Base-by-base conservation (phyloP, 1,140 invertebrate species). In the Zaprionus tsacasi region DNA sequence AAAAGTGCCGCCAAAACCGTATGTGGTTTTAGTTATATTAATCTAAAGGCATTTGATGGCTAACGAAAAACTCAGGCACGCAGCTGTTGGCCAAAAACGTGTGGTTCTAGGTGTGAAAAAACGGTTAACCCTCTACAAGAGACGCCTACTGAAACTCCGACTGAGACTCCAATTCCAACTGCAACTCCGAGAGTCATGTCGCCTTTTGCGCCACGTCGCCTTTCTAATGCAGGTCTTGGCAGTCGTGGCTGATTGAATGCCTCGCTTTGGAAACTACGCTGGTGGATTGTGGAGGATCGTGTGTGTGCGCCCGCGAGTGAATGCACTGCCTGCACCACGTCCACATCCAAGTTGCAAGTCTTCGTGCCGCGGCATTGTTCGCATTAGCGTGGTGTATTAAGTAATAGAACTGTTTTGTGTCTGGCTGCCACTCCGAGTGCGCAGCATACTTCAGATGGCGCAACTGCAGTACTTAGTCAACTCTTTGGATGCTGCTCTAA, bases 331-430 rank as follows among this genome's bases (percentile, higher is more conserved):
- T 38, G 38, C 25, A 21, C 35, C 45, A 30, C 40, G 25, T 57
- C 11, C 38, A 48, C 30, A 35, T 21, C 12, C 48, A 55, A 15
- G 35, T 35, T 13, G 48, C 71, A 50, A 75, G 65, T 79, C 70
- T 80, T 86, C 79, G 79, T 87, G 72, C 71, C 68, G 7, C 40
- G 82, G 65, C 76, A 79, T 88, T 88, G 83, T 83, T 87, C 80
- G 83, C 82, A 88, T 88, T 87, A 87, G 77, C 70, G 77, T 74
- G 71, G 82, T 77, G 82, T 87, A 87, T 87, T 87, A 87, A 87
- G 83, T 87, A 87, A 87, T 88, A 87, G 82, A 87, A 87, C 82
- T 87, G 82, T 89, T 87, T 88, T 79, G 75, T 71, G 66, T 76
- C 52, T 73, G 36, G 27, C 30, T 80, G 65, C 55, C 77, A 73